Conservation (phyloP, 92 coral and sea anemone genomes). For the Phenganax stokvisi region DNA sequence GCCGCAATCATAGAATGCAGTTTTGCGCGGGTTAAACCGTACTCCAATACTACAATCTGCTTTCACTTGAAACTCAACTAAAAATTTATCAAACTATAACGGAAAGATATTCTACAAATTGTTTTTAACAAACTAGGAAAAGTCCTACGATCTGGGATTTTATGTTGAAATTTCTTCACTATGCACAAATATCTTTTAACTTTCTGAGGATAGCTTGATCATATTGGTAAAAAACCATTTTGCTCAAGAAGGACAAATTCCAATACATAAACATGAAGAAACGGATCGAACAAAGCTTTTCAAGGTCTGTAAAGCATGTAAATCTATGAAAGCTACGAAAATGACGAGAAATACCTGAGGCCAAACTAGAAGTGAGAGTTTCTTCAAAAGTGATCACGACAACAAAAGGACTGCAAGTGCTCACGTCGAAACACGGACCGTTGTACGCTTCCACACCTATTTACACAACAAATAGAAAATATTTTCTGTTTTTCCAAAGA, state of each 20-base stretch:
- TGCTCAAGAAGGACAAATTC: too few relatives aligned
- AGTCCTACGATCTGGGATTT: too few relatives aligned
- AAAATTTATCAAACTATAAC: not conserved
- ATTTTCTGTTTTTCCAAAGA: too few relatives aligned
- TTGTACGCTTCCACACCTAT: conserved; percentile 46
- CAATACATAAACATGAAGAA: too few relatives aligned
- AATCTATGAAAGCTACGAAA: not conserved
- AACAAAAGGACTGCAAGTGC: conserved; percentile 73
- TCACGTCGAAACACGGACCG: conserved; percentile 57
- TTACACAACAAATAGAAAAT: not conserved
- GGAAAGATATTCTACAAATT: not conserved
- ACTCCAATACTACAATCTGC: conserved; percentile 66
- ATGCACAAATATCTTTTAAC: too few relatives aligned
- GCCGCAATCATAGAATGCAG: conserved; percentile 74
- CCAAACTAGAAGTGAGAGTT: conserved; percentile 78
- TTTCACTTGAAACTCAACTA: conserved; percentile 77
- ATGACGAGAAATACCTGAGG: conserved; percentile 61
- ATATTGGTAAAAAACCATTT: too few relatives aligned
- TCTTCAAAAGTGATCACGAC: conserved; percentile 87
- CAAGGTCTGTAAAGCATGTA: too few relatives aligned
- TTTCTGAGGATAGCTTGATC: too few relatives aligned
- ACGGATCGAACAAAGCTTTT: too few relatives aligned
- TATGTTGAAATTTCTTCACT: too few relatives aligned
- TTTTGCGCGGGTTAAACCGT: conserved; percentile 69
- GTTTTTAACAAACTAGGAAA: not conserved